Evolutionary conservation across 1,140 invertebrate species (phyloP).

Genomic region (Acromyrmex charruanus): DNA sequence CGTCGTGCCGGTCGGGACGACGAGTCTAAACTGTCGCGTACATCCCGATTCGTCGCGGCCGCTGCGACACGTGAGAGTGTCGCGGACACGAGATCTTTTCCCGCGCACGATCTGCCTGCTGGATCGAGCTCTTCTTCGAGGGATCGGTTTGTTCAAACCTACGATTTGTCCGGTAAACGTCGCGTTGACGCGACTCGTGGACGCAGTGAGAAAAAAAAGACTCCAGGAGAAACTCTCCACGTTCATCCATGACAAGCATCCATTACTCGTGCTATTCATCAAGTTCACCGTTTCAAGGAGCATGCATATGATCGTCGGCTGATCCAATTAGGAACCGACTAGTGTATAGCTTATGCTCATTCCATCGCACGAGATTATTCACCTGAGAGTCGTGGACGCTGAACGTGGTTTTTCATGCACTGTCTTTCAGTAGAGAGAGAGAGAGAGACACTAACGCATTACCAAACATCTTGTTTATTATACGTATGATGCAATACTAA

Average conservation of each 20-base stretch:
- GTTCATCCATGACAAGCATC: slow-evolving; percentile 3
- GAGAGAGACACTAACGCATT: not conserved
- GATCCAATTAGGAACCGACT: not conserved
- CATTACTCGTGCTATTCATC: not conserved
- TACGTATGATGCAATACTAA: slow-evolving; percentile 42
- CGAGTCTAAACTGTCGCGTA: not conserved
- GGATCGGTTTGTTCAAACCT: not conserved
- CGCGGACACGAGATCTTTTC: slow-evolving; percentile 67
- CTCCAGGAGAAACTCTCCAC: not conserved
- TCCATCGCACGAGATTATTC: not conserved
- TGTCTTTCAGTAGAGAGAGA: not conserved
- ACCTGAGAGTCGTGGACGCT: not conserved
- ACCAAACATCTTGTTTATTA: slow-evolving; percentile 40
- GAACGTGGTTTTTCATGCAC: too few relatives aligned
- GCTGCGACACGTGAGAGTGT: slow-evolving; percentile 60
- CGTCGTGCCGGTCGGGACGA: not conserved
- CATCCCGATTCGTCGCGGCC: not conserved
- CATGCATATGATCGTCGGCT: not conserved
- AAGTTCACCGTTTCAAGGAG: too few relatives aligned
- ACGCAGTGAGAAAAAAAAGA: not conserved
- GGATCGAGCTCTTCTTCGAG: slow-evolving; percentile 15
- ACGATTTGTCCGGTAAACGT: not conserved
- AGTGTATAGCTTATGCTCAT: not conserved
- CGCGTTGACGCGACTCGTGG: not conserved
- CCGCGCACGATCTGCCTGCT: slow-evolving; percentile 72